Base-by-base conservation (phyloP, 2,797 vertebrate genomes). In the Chaunax sp. region DNA sequence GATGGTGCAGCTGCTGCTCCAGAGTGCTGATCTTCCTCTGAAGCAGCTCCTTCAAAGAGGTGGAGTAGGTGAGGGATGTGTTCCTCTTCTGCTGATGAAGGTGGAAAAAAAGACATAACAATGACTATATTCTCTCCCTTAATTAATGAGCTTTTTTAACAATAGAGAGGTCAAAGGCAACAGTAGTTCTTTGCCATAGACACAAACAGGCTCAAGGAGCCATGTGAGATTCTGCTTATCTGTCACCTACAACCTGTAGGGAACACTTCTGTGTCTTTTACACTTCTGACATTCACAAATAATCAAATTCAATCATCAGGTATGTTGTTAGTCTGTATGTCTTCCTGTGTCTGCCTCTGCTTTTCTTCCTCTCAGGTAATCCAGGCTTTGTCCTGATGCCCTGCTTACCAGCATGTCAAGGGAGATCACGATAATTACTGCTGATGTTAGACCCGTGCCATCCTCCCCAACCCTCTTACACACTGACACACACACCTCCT, bases 11-110 rank as follows among this genome's bases (percentile, higher is more conserved):
- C 86, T 95, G 95, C 64, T 93, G 86, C 78, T 96, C 95, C 63
- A 96, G 86, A 45, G 91, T 67, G 9, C 49, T 83, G 64, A 96
- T 95, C 90, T 95, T 95, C 80, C 94, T 93, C 90, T 95, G 95
- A 41, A 96, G 92, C 28, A 95, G 91, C 60, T 95, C 95, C 59
- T 87, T 93, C 78, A 95, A 85, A 35, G 94, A 94, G 75, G 90
- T 92, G 33, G 95, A 94, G 86, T 94, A 94, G 0, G 90, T 83
- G 13, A 87, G 88, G 28, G 94, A 95, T 0, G 89, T 90, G 90
- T 96, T 96, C 72, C 92, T 93, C 57, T 89, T 93, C 90, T 94
- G 91, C 56, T 15, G 33, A 26, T 19, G 22, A 12, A 46, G 20
- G 28, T 26, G 28, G 54, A 44, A 41, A 52, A 38, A 37, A 15